Evolutionary conservation across 2,888 invertebrate genomes (phyloP), one percentile per base, ranked within the genome.

Genomic region (Pollenia amentaria): DNA sequence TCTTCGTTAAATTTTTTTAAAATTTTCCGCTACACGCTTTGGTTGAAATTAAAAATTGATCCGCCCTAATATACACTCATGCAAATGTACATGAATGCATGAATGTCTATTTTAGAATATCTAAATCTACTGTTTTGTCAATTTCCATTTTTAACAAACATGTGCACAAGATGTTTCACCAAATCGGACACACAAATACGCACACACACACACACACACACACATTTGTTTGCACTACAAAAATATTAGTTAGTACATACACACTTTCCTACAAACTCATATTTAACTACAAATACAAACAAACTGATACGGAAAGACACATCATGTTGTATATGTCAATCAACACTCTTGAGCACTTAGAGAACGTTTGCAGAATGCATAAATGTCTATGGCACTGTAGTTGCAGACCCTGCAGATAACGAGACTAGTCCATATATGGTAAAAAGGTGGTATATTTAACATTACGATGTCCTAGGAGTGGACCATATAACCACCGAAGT

Each of bases 81-180:
- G 14, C 10, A 29, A 29, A 14, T 62, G 60, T 21, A 38, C 40
- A 9, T 51, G 48, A 9, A 46, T 57, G 72, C 10, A 29, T 38
- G 10, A 18, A 42, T 18, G 9, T 53, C 44, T 72, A 44, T 21
- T 72, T 21, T 10, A n/a, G 11, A 8, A 80, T 46, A 55, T 72
- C 18, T 72, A 55, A 64, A 72, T 80, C 65, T 73, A 55, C 69
- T 69, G 40, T 21, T 40, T 48, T 73, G 64, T 65, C 73, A 73
- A 48, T 57, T 78, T 78, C 38, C 42, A 81, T 81, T 81, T 73
- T 73, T 18, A n/a, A 65, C 55, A 67, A 48, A 75, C 65, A 55
- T 69, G 51, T 29, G 40, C 14, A 53, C 62, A 7, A 69, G 42
- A 60, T 69, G 21, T 78, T 40, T 69, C 21, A 18, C 40, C 38